These are phyloP conservation scores for Lemur catta DNA, from an alignment of 2,797 vertebrate species.

Conservation along the genomic window DNA sequence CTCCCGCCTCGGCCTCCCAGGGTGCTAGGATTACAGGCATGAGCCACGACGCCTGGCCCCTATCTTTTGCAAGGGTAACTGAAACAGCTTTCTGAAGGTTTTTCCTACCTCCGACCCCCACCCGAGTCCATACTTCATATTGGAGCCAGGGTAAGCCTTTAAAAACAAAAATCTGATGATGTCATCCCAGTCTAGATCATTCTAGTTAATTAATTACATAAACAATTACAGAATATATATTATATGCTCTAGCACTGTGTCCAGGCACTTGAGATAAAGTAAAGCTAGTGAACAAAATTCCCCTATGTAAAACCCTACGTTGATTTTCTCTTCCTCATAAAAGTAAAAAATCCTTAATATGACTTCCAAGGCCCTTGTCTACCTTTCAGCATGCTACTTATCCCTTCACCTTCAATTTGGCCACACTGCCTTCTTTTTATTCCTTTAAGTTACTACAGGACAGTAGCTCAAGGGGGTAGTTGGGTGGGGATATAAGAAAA, in stretches of 20 bases:
- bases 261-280: background rate
- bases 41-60: too few relatives aligned
- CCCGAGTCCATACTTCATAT: background rate
- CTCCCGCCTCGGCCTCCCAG: too few relatives aligned
- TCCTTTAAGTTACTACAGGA: background rate
- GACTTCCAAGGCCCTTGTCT: background rate
- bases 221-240: background rate
- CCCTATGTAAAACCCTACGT: background rate
- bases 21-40: too few relatives aligned
- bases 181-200: background rate
- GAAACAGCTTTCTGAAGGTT: background rate
- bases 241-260: background rate
- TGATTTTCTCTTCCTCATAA: background rate
- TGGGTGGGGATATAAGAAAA: background rate
- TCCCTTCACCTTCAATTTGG: background rate
- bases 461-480: background rate
- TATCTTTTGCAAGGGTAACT: background rate
- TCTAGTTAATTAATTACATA: background rate
- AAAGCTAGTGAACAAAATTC: background rate
- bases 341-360: background rate
- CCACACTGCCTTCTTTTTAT: background rate
- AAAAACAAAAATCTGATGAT: constrained; percentile 22
- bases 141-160: background rate
- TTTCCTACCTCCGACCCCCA: background rate
- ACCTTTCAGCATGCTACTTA: background rate